These are phyloP conservation scores for Desmophyllum pertusum DNA, from an alignment of 92 coral and sea anemone genomes.

Conservation along the genomic window DNA sequence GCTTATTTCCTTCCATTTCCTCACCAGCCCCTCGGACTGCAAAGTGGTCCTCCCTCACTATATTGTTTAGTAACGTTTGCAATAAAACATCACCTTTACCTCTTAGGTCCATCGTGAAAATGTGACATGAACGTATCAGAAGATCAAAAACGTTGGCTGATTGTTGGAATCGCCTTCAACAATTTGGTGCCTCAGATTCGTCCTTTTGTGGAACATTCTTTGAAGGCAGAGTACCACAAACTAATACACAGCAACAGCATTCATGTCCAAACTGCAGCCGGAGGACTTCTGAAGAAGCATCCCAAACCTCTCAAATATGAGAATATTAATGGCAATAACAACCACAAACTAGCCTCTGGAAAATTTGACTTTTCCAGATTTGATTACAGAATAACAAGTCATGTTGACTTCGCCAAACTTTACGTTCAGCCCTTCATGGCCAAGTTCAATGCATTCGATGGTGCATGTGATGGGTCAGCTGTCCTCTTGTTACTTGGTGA, in stretches of 20 bases:
- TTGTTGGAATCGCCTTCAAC: constrained; percentile 69
- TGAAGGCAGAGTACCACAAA: constrained; percentile 53
- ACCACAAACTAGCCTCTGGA: constrained; percentile 16
- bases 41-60: too few species aligned
- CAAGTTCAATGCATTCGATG: constrained; percentile 44
- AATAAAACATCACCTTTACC: too few species aligned
- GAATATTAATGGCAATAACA: constrained; percentile 53
- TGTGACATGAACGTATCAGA: too few species aligned
- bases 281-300: constrained; percentile 1
- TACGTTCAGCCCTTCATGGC: constrained; percentile 46
- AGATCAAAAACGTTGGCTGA: too few species aligned
- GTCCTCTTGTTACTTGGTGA: too few species aligned
- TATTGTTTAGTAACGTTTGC: too few species aligned
- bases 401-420: constrained; percentile 53
- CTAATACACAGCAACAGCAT: constrained; percentile 46
- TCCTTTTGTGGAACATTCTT: constrained; percentile 41
- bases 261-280: constrained; percentile 46
- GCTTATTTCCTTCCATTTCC: too few species aligned
- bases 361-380: constrained; percentile 42
- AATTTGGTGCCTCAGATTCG: constrained; percentile 66
- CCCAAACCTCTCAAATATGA: too few species aligned
- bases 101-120: too few species aligned
- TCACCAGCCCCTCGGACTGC: too few species aligned
- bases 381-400: constrained; percentile 50
- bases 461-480: too few species aligned